These are phyloP conservation scores for Gallinago nigripennis DNA, from an alignment of 2,797 vertebrate genomes.

Conservation along the genomic window DNA sequence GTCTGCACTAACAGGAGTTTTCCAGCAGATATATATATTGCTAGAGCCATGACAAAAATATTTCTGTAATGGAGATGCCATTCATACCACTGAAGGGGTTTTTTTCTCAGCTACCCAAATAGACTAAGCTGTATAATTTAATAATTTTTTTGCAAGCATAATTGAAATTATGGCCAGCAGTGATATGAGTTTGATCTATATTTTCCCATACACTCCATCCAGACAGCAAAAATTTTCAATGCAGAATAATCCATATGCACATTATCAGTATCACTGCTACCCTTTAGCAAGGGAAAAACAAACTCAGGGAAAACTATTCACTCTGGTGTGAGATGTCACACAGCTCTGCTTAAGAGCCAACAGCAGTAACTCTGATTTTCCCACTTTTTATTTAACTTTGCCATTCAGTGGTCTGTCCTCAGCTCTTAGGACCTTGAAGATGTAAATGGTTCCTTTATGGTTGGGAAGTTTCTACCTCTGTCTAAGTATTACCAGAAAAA, in stretches of 20 bases:
- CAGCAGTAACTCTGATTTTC: neutral
- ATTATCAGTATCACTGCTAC: neutral
- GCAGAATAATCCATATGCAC: neutral
- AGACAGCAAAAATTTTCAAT: neutral
- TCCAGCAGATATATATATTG: neutral
- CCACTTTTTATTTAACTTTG: neutral
- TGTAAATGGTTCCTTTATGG: neutral
- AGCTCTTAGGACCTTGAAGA: neutral
- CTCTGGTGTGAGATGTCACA: neutral
- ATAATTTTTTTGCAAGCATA: neutral
- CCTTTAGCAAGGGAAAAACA: neutral
- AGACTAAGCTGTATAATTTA: neutral
- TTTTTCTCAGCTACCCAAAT: conserved; percentile 42
- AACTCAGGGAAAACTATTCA: neutral
- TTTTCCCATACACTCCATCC: neutral
- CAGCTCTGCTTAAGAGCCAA: neutral
- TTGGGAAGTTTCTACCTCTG: neutral
- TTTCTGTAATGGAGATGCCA: conserved; percentile 20
- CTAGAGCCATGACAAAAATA: conserved; percentile 12
- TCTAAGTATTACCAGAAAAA: neutral
- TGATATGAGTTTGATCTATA: neutral
- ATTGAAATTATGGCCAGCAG: neutral
- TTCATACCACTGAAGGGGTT: conserved; percentile 12
- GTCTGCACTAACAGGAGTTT: neutral
- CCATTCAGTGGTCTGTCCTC: neutral